phyloP scores from a whole-genome alignment of 2,888 invertebrate species.

The Thera britannica region DNA sequence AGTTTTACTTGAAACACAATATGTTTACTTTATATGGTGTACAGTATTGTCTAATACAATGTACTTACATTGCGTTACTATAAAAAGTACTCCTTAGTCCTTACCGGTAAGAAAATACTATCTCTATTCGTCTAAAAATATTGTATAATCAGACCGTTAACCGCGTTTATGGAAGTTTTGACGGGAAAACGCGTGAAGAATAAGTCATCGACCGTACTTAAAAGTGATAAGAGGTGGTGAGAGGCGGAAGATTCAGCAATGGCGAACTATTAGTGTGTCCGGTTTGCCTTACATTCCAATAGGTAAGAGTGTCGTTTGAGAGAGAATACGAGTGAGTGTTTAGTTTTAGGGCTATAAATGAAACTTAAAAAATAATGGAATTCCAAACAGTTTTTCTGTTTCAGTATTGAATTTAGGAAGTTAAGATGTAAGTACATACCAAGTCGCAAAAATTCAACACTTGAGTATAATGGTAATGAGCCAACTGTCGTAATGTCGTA shows the following conservation, averaged over 20 bases:
- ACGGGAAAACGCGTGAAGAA: constrained; percentile 28
- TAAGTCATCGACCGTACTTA: constrained; percentile 24
- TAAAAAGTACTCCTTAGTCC: too few relatives aligned
- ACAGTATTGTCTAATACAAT: background rate
- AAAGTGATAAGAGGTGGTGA: constrained; percentile 23
- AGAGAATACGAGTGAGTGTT: too few relatives aligned
- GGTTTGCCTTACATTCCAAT: too few relatives aligned
- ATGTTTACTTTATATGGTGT: too few relatives aligned
- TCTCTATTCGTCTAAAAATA: background rate
- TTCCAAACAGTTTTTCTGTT: background rate
- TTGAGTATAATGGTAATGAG: background rate
- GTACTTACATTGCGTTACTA: background rate
- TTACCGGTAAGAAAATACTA: background rate
- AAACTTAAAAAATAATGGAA: background rate
- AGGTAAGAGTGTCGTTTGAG: too few relatives aligned
- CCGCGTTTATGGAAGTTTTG: constrained; percentile 21
- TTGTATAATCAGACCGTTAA: background rate
- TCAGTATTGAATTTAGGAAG: background rate
- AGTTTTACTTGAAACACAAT: too few relatives aligned
- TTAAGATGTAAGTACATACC: background rate
- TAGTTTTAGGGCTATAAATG: too few relatives aligned
- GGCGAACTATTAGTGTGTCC: background rate
- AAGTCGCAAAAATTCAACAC: background rate
- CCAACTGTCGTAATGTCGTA: background rate
- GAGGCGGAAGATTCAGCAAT: constrained; percentile 28